Conservation (phyloP, 2,888 invertebrate genomes). For the Scaptomyza cyrtandrae region DNA sequence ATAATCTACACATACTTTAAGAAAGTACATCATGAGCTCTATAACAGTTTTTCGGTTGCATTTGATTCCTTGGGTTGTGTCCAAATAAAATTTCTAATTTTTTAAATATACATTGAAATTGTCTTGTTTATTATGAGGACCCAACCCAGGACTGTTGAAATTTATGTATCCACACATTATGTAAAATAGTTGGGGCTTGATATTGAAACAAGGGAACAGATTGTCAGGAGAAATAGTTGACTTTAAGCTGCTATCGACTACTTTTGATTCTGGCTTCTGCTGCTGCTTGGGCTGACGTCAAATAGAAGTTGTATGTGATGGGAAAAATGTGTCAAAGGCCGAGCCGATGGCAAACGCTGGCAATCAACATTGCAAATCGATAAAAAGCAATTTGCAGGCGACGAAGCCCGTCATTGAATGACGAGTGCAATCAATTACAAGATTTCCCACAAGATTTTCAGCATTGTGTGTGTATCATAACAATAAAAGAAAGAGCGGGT, state of each 20-base stretch:
- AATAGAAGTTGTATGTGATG: constrained; percentile 48
- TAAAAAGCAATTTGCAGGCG: constrained; percentile 73
- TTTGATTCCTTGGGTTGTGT: no score
- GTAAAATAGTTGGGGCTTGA: constrained; percentile 14
- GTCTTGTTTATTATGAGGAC: no score
- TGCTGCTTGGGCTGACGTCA: constrained; percentile 47
- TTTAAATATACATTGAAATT: no score
- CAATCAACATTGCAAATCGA: constrained; percentile 70
- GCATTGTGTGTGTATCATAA: constrained; percentile 12
- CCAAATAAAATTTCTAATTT: no score
- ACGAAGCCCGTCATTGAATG: constrained; percentile 57
- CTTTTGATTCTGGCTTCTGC: neutral
- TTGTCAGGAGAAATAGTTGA: constrained; percentile 37
- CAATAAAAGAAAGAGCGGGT: neutral
- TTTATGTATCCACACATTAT: neutral
- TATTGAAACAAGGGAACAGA: constrained; percentile 14
- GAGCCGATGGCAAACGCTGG: constrained; percentile 32
- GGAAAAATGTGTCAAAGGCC: constrained; percentile 53
- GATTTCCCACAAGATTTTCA: constrained; percentile 68
- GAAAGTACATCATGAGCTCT: no score
- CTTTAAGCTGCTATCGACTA: constrained; percentile 39
- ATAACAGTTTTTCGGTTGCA: no score
- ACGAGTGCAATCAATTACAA: constrained; percentile 76
- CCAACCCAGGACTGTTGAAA: neutral
- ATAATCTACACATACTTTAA: no score